These are phyloP conservation scores for Leucopsar rothschildi DNA, from an alignment of 2,113 vertebrate genomes.

Conservation along the genomic window DNA sequence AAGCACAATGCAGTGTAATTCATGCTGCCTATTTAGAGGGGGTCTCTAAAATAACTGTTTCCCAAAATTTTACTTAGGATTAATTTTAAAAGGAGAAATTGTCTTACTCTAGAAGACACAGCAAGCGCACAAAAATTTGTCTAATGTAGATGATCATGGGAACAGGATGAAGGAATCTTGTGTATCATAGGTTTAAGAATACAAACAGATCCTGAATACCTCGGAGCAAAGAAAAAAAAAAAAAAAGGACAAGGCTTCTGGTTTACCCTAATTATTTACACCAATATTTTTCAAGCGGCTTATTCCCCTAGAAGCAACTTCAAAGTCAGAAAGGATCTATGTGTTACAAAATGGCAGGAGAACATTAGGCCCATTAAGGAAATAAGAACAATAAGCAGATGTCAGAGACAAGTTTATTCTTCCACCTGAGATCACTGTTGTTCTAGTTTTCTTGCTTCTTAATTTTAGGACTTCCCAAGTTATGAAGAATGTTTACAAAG, in stretches of 20 bases:
- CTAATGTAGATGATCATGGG: too few relatives aligned
- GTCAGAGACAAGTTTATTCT: background rate
- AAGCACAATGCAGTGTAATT: background rate
- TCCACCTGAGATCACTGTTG: background rate
- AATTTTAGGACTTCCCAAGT: background rate
- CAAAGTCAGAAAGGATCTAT: background rate
- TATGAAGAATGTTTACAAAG: background rate
- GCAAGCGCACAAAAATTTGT: background rate
- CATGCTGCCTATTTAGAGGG: background rate
- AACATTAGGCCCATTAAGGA: fast-evolving
- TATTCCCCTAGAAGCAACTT: background rate
- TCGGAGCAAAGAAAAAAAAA: background rate
- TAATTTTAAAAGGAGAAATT: background rate
- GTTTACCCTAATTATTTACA: background rate
- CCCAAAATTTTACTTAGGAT: background rate
- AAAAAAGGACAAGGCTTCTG: background rate
- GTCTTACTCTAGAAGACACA: background rate
- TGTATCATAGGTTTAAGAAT: background rate
- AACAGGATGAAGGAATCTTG: background rate
- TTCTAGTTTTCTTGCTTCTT: background rate
- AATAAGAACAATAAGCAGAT: background rate
- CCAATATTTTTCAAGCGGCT: background rate
- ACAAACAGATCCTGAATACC: background rate
- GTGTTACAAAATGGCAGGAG: background rate
- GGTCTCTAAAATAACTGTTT: background rate